A percentile compares a stretch with the other conserved stretches of the same genome.
phyloP scores from a whole-genome alignment of 2,888 invertebrate genomes.

The Rugalucina vietnamica region DNA sequence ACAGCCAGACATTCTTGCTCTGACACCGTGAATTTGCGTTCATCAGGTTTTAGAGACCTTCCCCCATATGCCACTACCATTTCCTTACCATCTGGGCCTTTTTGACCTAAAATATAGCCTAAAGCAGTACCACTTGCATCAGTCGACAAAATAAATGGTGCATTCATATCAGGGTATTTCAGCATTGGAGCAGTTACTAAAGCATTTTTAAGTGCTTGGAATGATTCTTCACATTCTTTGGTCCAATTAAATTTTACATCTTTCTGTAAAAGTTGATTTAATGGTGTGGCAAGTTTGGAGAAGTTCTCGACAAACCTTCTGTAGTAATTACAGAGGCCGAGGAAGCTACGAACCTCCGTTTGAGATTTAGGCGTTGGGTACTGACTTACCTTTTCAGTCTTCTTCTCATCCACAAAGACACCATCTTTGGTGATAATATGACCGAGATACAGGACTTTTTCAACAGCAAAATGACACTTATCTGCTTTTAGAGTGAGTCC shows the following conservation, averaged over 20 bases:
- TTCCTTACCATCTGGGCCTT: conserved; percentile 35
- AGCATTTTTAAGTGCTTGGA: conserved; percentile 6
- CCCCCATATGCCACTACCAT: conserved; percentile 58
- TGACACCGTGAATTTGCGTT: conserved; percentile 48
- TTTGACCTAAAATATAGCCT: conserved; percentile 35
- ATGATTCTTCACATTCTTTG: conserved; percentile 17
- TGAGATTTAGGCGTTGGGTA: conserved; percentile 55
- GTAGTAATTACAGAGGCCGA: conserved; percentile 55
- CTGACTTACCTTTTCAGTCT: conserved; percentile 47
- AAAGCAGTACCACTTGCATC: conserved; percentile 36
- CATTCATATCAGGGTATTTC: conserved; percentile 30
- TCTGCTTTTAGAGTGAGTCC: not conserved
- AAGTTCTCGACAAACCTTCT: conserved; percentile 47
- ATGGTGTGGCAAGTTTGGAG: conserved; percentile 45
- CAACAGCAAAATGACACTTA: conserved; percentile 28
- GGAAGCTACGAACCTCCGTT: conserved; percentile 32
- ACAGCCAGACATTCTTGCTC: conserved; percentile 47
- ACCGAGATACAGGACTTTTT: conserved; percentile 44
- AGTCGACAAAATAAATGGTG: conserved; percentile 31
- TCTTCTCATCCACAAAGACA: conserved; percentile 48
- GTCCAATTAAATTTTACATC: conserved; percentile 35
- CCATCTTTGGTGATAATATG: conserved; percentile 63
- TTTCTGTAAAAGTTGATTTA: conserved; percentile 47
- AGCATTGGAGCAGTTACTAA: conserved; percentile 31
- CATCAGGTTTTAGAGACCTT: conserved; percentile 27